phyloP scores from a whole-genome alignment of 2,888 invertebrate species.

The Tryphoninae sp. region DNA sequence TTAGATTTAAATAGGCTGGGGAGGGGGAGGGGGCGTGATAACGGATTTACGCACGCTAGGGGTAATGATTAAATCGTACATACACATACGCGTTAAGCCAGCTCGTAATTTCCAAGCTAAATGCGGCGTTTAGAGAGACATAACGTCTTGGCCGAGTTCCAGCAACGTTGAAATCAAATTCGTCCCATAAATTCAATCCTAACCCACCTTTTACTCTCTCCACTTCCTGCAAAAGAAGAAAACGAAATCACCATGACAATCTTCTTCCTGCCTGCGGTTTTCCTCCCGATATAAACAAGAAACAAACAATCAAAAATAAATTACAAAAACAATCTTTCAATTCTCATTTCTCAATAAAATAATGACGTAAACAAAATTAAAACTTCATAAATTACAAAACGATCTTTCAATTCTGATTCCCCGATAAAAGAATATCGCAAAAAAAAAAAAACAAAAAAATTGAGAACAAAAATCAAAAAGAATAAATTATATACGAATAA shows the following conservation, averaged over 20 bases:
- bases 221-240: conserved; percentile 1
- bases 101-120: conserved; percentile 55
- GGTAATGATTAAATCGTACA: neutral
- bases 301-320: too few relatives aligned
- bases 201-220: conserved; percentile 11
- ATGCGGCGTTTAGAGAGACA: conserved; percentile 44
- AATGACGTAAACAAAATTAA: neutral
- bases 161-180: conserved; percentile 53
- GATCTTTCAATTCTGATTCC: too few relatives aligned
- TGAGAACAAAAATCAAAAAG: neutral
- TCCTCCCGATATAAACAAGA: conserved; percentile 26
- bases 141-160: conserved; percentile 49
- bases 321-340: too few relatives aligned
- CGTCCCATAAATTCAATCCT: conserved; percentile 38
- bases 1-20: too few relatives aligned
- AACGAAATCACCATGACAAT: too few relatives aligned
- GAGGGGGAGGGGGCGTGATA: neutral
- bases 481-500: neutral
- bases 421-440: neutral
- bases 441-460: conserved; percentile 14
- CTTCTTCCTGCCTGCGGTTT: conserved; percentile 33
- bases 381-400: too few relatives aligned
- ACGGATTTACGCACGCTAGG: conserved; percentile 18
- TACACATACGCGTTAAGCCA: conserved; percentile 35
- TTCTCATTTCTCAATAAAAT: too few relatives aligned